A percentile compares a stretch with the other conserved stretches of the same genome.
phyloP scores from a whole-genome alignment of 2,797 vertebrate genomes.

The Gastrophryne carolinensis region DNA sequence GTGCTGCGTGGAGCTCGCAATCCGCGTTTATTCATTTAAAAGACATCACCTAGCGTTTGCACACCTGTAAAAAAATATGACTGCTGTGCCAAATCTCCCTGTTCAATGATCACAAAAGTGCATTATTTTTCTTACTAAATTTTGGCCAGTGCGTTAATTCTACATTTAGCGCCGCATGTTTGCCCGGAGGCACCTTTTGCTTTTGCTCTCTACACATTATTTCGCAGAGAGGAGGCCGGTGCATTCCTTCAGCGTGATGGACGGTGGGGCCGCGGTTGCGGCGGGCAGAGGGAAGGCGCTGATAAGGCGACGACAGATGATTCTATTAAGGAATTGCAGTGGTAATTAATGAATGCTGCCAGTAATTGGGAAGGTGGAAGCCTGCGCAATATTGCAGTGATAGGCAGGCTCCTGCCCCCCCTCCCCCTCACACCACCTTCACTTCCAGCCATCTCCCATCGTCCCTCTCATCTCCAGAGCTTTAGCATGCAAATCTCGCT shows the following conservation, averaged over 20 bases:
- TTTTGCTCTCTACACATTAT: conserved; percentile 36
- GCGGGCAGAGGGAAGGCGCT: conserved; percentile 75
- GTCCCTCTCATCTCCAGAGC: conserved; percentile 91
- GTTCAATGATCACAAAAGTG: too few relatives aligned
- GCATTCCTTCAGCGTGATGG: conserved; percentile 74
- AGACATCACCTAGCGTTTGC: too few relatives aligned
- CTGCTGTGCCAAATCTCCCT: too few relatives aligned
- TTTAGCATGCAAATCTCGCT: conserved; percentile 97
- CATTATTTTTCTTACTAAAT: too few relatives aligned
- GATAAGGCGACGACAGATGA: conserved; percentile 71
- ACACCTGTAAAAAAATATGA: too few relatives aligned
- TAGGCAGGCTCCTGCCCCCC: conserved; percentile 92
- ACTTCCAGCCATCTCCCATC: conserved; percentile 83
- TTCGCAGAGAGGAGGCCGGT: conserved; percentile 61
- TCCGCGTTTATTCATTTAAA: too few relatives aligned
- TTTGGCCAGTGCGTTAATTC: too few relatives aligned
- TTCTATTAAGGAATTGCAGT: conserved; percentile 78
- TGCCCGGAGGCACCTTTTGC: neutral
- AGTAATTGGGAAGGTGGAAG: conserved; percentile 97
- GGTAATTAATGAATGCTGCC: conserved; percentile 98
- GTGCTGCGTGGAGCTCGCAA: too few relatives aligned
- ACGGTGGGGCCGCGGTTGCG: conserved; percentile 71
- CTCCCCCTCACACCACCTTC: conserved; percentile 78
- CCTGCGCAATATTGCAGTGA: conserved; percentile 91
- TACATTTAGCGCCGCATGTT: neutral